These are phyloP conservation scores for Callipepla californica DNA, from an alignment of 2,113 vertebrate genomes.

Conservation along the genomic window DNA sequence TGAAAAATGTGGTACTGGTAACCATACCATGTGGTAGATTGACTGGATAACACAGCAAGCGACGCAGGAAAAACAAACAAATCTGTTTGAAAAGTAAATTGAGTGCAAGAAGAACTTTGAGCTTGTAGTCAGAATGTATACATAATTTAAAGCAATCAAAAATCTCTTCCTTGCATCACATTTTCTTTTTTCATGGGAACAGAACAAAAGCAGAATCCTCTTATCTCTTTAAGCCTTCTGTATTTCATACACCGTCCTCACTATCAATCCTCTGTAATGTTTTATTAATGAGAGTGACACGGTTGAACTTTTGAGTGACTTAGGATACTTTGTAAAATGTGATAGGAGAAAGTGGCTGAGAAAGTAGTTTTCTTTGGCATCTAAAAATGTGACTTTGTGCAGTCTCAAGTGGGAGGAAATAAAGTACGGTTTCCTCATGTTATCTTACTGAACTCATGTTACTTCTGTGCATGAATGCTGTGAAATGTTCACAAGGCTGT, in stretches of 20 bases:
- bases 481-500: background rate
- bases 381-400: background rate
- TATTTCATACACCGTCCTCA: background rate
- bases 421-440: background rate
- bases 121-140: background rate
- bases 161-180: background rate
- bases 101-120: background rate
- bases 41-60: background rate
- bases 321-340: slow-evolving; percentile 28
- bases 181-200: slow-evolving; percentile 15
- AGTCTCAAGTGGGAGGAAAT: background rate
- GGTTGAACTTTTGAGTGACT: slow-evolving; percentile 30
- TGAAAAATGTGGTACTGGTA: background rate
- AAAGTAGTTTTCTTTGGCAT: background rate
- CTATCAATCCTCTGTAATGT: background rate
- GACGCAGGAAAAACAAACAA: background rate
- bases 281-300: slow-evolving; percentile 11
- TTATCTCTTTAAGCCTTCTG: background rate
- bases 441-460: background rate
- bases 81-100: background rate
- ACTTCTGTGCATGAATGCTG: background rate
- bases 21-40: background rate
- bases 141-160: background rate
- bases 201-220: background rate
- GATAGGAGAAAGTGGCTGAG: background rate